These are phyloP conservation scores for Fringilla coelebs DNA, from an alignment of 2,797 vertebrate species.

Conservation along the genomic window DNA sequence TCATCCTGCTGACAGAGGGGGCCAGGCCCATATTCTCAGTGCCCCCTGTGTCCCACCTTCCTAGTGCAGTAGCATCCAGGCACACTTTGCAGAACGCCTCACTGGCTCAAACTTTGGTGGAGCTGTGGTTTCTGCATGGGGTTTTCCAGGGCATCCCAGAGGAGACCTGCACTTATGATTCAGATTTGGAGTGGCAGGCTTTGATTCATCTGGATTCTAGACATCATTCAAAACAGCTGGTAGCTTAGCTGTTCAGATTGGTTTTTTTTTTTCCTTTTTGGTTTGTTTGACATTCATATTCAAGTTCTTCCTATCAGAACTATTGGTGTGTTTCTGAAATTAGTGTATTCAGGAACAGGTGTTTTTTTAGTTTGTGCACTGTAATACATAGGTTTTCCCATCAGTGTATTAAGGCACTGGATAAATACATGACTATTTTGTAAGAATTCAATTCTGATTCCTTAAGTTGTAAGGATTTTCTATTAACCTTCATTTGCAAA, in stretches of 20 bases:
- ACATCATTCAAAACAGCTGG: neutral
- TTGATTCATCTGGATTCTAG: neutral
- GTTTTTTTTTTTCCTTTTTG: neutral
- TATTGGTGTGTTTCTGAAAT: neutral
- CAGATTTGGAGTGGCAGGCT: neutral
- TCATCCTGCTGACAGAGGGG: neutral
- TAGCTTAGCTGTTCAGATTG: neutral
- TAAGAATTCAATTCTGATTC: neutral
- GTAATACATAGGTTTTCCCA: neutral
- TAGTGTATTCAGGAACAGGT: neutral
- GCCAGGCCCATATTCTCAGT: neutral
- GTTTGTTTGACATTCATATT: neutral
- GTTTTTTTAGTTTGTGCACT: neutral
- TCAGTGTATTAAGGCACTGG: neutral
- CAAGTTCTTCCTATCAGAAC: neutral
- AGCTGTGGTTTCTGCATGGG: neutral
- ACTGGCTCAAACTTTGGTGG: neutral
- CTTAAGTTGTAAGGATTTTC: neutral
- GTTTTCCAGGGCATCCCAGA: conserved; percentile 8
- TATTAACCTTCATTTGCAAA: neutral
- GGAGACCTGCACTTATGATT: neutral
- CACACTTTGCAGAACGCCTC: accelerated
- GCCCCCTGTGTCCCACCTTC: neutral
- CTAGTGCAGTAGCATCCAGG: accelerated
- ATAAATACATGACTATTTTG: neutral